phyloP scores from a whole-genome alignment of 2,888 invertebrate genomes.

The Zootermopsis nevadensis region DNA sequence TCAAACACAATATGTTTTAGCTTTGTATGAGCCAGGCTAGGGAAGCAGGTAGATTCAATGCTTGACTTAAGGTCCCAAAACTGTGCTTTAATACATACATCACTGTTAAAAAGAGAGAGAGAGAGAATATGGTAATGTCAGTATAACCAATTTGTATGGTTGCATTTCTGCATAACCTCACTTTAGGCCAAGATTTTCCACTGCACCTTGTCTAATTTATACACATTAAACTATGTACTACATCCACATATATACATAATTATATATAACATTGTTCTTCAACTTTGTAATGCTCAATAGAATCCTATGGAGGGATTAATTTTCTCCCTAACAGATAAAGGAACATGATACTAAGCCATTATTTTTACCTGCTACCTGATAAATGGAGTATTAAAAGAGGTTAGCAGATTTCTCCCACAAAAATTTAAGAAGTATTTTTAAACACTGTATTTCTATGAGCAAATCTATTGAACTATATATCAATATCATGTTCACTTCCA shows the following conservation, averaged over 20 bases:
- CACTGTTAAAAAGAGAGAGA: too few species aligned
- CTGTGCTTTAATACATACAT: too few species aligned
- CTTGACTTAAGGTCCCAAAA: too few species aligned
- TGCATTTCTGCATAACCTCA: too few species aligned
- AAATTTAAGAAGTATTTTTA: neutral
- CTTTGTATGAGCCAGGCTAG: too few species aligned
- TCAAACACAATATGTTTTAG: too few species aligned
- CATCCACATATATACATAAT: neutral
- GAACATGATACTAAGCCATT: neutral
- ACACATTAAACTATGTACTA: neutral
- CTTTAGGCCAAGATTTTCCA: too few species aligned
- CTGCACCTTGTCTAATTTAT: neutral
- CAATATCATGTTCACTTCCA: neutral
- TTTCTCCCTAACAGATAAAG: neutral
- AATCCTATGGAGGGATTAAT: neutral
- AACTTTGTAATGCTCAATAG: neutral
- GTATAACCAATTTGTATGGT: too few species aligned
- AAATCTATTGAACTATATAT: neutral
- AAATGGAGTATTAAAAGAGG: neutral
- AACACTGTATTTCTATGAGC: neutral
- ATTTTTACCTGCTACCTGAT: neutral
- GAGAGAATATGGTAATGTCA: too few species aligned
- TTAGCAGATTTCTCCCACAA: neutral
- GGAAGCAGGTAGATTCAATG: too few species aligned
- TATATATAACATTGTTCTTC: neutral